A percentile compares a stretch with the other conserved stretches of the same genome.
Conservation (phyloP, 2,797 vertebrate genomes). For the Trachurus trachurus region DNA sequence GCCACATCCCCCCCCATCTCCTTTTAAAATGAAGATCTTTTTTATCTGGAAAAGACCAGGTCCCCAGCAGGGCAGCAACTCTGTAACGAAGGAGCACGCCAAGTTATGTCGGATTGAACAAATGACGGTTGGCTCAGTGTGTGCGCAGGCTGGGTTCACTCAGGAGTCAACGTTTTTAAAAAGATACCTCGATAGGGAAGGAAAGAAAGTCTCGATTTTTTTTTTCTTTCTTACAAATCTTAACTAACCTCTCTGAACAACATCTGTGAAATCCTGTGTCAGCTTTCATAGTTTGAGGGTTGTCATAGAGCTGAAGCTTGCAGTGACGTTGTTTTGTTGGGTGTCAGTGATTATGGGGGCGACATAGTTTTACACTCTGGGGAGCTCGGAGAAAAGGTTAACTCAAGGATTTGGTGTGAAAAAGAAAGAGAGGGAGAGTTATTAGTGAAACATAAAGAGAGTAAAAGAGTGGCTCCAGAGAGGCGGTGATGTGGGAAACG, state of each 20-base stretch:
- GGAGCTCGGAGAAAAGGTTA: slow-evolving; percentile 8
- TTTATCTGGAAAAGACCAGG: slow-evolving; percentile 42
- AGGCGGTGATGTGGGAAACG: not conserved
- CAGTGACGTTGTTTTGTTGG: slow-evolving; percentile 1
- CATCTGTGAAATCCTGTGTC: slow-evolving; percentile 7
- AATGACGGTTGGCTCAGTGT: slow-evolving; percentile 48
- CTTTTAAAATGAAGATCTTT: slow-evolving; percentile 38
- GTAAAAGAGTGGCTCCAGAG: slow-evolving; percentile 11
- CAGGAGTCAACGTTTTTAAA: slow-evolving; percentile 42
- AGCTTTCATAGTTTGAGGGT: not conserved
- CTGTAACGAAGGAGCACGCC: slow-evolving; percentile 44
- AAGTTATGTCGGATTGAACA: slow-evolving; percentile 56
- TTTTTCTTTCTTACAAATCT: slow-evolving; percentile 4
- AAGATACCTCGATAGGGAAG: slow-evolving; percentile 9
- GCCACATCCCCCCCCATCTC: slow-evolving; percentile 14
- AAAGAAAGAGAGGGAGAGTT: slow-evolving; percentile 11
- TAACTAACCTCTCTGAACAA: not conserved
- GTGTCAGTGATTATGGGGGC: not conserved
- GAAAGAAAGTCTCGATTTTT: slow-evolving; percentile 7
- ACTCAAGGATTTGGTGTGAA: slow-evolving; percentile 10
- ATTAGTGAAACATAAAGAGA: slow-evolving; percentile 1
- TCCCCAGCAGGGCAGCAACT: slow-evolving; percentile 47
- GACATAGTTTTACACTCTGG: slow-evolving; percentile 13
- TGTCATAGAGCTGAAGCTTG: not conserved
- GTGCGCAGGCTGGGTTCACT: slow-evolving; percentile 48